These are phyloP conservation scores for Lucinisca nassula DNA, from an alignment of 2,888 invertebrate species.

Conservation along the genomic window DNA sequence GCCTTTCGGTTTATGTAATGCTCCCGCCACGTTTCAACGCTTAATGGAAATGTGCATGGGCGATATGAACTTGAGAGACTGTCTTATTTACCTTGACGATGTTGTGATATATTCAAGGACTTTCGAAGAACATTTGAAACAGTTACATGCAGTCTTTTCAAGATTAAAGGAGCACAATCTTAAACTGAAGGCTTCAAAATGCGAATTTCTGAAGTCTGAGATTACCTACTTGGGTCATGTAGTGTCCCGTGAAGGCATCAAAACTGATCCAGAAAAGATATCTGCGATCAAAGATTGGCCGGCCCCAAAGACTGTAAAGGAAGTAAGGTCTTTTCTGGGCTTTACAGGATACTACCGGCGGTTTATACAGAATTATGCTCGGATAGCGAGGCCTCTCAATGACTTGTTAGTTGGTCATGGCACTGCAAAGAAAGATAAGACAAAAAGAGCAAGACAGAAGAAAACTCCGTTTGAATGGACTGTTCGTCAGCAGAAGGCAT, in stretches of 20 bases:
- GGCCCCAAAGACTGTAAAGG: background rate
- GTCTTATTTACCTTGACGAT: conserved; percentile 48
- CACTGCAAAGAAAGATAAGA: background rate
- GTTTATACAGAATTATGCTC: background rate
- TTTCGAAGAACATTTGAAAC: conserved; percentile 44
- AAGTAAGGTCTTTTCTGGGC: background rate
- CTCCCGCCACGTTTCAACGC: conserved; percentile 55
- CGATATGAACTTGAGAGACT: conserved; percentile 40
- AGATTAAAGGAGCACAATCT: conserved; percentile 27
- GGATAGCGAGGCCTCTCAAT: background rate
- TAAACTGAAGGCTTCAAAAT: conserved; percentile 48
- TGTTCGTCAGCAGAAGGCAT: too few species aligned
- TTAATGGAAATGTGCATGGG: conserved; percentile 51
- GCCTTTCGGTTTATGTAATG: conserved; percentile 54
- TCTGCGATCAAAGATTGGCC: conserved; percentile 34
- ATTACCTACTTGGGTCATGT: conserved; percentile 49
- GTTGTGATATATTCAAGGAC: conserved; percentile 33
- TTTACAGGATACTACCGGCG: background rate
- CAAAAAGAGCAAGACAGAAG: too few species aligned
- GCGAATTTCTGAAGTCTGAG: conserved; percentile 26
- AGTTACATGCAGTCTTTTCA: conserved; percentile 40
- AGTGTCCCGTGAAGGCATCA: conserved; percentile 47
- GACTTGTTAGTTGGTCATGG: background rate
- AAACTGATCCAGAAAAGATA: conserved; percentile 55
- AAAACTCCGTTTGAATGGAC: too few species aligned